phyloP scores from a whole-genome alignment of 2,113 vertebrate species.

The Climacteris rufus region DNA sequence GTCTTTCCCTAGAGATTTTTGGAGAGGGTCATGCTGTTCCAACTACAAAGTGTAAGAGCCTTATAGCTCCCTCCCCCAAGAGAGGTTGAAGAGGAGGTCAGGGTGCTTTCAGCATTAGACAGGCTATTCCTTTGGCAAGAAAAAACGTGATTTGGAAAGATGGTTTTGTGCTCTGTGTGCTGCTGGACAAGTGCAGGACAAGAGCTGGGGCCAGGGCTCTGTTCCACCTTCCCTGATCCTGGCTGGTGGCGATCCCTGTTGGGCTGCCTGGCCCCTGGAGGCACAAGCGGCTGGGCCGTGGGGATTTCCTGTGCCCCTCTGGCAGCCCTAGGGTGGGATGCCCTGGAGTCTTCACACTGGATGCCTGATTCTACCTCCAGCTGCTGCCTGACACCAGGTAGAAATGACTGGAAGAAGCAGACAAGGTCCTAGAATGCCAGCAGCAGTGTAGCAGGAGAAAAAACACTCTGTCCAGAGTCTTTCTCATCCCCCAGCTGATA shows the following conservation, averaged over 20 bases:
- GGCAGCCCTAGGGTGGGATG: not conserved
- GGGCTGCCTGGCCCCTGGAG: not conserved
- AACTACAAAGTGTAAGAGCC: not conserved
- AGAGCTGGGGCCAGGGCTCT: not conserved
- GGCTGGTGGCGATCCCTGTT: not conserved
- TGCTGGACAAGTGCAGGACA: not conserved
- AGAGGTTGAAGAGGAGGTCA: not conserved
- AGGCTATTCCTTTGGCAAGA: not conserved
- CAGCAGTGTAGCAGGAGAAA: not conserved
- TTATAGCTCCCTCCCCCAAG: not conserved
- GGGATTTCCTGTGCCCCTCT: not conserved
- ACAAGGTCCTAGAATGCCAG: not conserved
- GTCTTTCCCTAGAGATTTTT: not conserved
- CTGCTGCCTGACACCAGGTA: not conserved
- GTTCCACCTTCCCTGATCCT: not conserved
- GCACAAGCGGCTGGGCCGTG: accelerated
- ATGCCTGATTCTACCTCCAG: not conserved
- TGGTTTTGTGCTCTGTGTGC: not conserved
- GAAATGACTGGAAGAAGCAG: not conserved
- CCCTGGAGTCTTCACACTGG: not conserved
- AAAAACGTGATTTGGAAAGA: not conserved
- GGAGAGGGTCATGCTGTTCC: not conserved
- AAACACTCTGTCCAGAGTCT: accelerated
- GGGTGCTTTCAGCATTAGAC: not conserved
- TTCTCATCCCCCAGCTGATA: not conserved